Evolutionary conservation across 2,888 invertebrate species (phyloP), one percentile per base, ranked within the genome.

Genomic region (Agrotis puta): DNA sequence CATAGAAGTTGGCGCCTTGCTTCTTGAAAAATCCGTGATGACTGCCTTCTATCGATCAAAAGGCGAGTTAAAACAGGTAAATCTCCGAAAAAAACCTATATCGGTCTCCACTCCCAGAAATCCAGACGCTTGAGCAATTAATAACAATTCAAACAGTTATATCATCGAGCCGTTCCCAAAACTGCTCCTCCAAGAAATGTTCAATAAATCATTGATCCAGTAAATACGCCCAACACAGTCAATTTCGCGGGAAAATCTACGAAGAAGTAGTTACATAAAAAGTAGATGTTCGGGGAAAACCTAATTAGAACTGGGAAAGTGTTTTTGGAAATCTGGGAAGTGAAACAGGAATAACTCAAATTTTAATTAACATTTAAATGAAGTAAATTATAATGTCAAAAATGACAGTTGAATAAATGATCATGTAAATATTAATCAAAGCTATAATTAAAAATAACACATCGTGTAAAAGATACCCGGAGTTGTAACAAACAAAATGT

Each of bases 221-320:
- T 76, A 76, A 80, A 80, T 80, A 80, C 70, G 64, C 45, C 50
- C 27, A 62, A 39, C 14, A 16, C 51, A 61, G 18, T 71, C 67
- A 54, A 68, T 71, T 80, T 79, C 76, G 48, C 47, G 50, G 27
- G 54, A 79, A 79, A 61, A 56, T 51, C 33, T 7, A 59, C 62
- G 11, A 48, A 43, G 51, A 16, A 70, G 33, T 50, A 39, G n/a
- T 48, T 62, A 56, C 18, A 65, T 65, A 56, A 56, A 67, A 58
- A 64, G 50, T 57, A 9, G 45, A 56, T 27, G 43, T 75, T 79
- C 58, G n/a, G n/a, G 48, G 62, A 67, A 79, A 62, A n/a, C 43
- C 1, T 56, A 75, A 64, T 70, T 70, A 54, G 47, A 18, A 33
- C 7, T 51, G 4, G 33, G 27, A 16, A 51, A 57, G n/a, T 24